Percentiles rank a stretch among this genome's conserved stretches.
Conservation (phyloP, 2,888 invertebrate species). For the Hypercompe scribonia region DNA sequence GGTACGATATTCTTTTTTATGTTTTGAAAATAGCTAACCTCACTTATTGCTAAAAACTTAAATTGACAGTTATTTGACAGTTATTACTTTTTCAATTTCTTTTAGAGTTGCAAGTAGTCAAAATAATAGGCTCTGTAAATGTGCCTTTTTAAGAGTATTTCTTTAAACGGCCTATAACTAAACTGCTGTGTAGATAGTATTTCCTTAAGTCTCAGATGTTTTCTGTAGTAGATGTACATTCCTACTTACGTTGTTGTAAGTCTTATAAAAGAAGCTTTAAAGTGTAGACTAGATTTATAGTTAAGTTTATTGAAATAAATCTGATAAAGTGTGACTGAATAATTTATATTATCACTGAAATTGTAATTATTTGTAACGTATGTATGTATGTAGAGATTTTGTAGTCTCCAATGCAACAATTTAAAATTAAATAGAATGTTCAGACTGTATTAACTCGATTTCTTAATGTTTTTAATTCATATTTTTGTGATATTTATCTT, state of each 20-base stretch:
- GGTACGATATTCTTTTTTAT: background rate
- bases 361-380: slow-evolving; percentile 50
- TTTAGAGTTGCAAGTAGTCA: background rate
- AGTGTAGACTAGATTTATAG: slow-evolving; percentile 64
- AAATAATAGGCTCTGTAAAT: background rate
- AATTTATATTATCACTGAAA: slow-evolving; percentile 51
- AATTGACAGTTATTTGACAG: too few species aligned
- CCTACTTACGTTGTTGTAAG: slow-evolving; percentile 67
- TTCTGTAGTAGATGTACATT: slow-evolving; percentile 52
- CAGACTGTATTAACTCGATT: slow-evolving; percentile 32
- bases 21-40: background rate
- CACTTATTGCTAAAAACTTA: background rate
- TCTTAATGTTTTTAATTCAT: slow-evolving; percentile 30
- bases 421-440: slow-evolving; percentile 34
- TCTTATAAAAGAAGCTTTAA: slow-evolving; percentile 82
- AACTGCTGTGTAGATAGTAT: slow-evolving; percentile 22
- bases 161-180: background rate
- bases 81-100: background rate
- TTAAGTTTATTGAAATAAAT: slow-evolving; percentile 56
- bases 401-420: slow-evolving; percentile 20
- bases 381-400: slow-evolving; percentile 37
- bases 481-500: slow-evolving; percentile 58
- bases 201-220: slow-evolving; percentile 29
- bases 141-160: background rate
- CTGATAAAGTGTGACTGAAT: slow-evolving; percentile 66